A percentile compares a stretch with the other conserved stretches of the same genome.
Conservation (phyloP, 2,888 invertebrate species). For the Scaptomyza cyrtandrae region DNA sequence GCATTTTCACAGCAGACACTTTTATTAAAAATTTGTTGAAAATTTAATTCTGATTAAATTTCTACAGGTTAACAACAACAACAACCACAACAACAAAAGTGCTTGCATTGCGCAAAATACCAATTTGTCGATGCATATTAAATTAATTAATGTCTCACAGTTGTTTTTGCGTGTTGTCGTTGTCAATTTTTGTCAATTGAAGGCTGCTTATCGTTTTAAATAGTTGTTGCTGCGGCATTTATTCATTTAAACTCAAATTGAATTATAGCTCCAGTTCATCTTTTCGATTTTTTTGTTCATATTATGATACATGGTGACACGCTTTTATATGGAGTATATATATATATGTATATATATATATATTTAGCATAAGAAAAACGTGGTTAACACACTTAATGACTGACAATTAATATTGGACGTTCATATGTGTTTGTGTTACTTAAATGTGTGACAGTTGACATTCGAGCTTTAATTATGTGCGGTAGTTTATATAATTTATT, state of each 20-base stretch:
- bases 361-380: not conserved
- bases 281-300: not conserved
- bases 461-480: constrained; percentile 1
- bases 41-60: constrained; percentile 44
- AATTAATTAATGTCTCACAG: constrained; percentile 21
- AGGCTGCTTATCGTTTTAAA: constrained; percentile 10
- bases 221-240: constrained; percentile 7
- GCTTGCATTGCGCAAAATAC: not conserved
- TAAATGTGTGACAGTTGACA: not conserved
- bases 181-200: constrained; percentile 14
- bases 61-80: constrained; percentile 8
- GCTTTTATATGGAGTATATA: not conserved
- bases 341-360: not conserved
- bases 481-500: not conserved
- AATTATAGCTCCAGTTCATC: constrained; percentile 15
- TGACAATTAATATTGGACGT: not conserved
- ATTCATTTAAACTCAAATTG: constrained; percentile 14
- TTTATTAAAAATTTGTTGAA: constrained; percentile 25
- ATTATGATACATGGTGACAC: not conserved
- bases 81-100: constrained; percentile 30
- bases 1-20: not conserved
- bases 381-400: constrained; percentile 3
- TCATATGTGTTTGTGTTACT: not conserved
- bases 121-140: constrained; percentile 28
- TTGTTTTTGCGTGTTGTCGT: not conserved